Conservation (phyloP, 2,113 vertebrate genomes). For the Rostratula benghalensis region DNA sequence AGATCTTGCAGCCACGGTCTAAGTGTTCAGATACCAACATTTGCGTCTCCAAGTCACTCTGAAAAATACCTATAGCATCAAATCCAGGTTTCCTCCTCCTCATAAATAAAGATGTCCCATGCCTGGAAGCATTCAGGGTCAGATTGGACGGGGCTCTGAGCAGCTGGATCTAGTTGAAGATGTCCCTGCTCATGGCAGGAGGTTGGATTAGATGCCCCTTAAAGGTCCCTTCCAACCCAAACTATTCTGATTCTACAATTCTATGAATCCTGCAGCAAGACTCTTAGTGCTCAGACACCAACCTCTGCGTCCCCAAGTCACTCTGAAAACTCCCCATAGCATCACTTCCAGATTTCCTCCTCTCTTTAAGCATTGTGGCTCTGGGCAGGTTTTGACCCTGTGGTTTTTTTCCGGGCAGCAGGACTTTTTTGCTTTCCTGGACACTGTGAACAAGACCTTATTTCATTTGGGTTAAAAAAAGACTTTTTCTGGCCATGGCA, state of each 20-base stretch:
- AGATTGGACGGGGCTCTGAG: background rate
- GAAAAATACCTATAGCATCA: too few species aligned
- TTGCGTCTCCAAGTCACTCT: too few species aligned
- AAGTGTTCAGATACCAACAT: too few species aligned
- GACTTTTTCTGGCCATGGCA: rapidly evolving
- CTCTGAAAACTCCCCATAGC: background rate
- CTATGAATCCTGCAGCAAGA: background rate
- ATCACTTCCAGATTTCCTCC: background rate
- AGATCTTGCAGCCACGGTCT: too few species aligned
- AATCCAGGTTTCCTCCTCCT: too few species aligned
- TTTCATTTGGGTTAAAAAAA: background rate
- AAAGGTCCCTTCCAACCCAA: background rate
- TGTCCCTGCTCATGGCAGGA: background rate
- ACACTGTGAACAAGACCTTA: background rate
- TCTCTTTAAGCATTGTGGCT: background rate
- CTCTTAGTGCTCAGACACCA: background rate
- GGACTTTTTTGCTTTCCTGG: background rate
- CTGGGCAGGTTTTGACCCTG: background rate
- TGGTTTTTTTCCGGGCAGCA: background rate
- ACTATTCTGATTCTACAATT: background rate
- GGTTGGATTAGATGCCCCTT: background rate
- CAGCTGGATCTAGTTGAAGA: background rate
- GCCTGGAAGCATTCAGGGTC: background rate
- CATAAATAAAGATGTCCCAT: background rate
- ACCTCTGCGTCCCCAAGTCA: background rate